Evolutionary conservation across 2,888 invertebrate genomes (phyloP), one percentile per base, ranked within the genome.

Genomic region (Mellilla xanthometata): DNA sequence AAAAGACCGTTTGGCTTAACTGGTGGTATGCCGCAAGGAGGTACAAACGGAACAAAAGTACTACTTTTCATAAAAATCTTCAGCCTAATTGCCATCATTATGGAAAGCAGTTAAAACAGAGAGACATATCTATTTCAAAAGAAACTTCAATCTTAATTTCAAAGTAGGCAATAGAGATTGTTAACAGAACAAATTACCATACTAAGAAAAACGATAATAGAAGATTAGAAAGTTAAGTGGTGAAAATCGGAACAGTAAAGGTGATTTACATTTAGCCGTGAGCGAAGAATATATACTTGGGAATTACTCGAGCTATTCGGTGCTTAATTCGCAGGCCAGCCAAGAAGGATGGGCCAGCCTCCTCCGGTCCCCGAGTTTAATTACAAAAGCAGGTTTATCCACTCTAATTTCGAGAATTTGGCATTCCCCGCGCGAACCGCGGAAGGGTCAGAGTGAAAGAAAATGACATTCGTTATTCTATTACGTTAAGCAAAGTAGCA

Each of bases 401-500:
- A 77, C 78, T 85, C 86, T 87, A 87, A 89, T 88, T 88, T 87
- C 71, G 79, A 75, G 75, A 87, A 83, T 85, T 89, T 88, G 78
- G 83, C 85, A 89, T 88, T 87, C 88, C 74, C 73, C 69, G 75
- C 85, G 86, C 80, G 86, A 84, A 85, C 86, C 86, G 74, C 87
- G 84, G 79, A 85, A 88, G 88, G 89, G 87, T 88, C 87, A 82
- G 79, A 72, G 70, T 63, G 73, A 86, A 87, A 88, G 88, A 88
- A 88, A 89, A 88, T 86, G 88, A 86, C 87, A 89, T 88, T 85
- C 80, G 81, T 88, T 88, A 89, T 88, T 88, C 82, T 86, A 86
- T 87, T 88, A 87, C 77, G 77, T 71, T 70, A 71, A 76, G 79
- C 78, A 81, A 84, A 81, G 78, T 75, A 81, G 79, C 65, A 72